Evolutionary conservation across 1,140 invertebrate species (phyloP), one percentile per base, ranked within the genome.

Genomic region (Aporrectodea caliginosa): DNA sequence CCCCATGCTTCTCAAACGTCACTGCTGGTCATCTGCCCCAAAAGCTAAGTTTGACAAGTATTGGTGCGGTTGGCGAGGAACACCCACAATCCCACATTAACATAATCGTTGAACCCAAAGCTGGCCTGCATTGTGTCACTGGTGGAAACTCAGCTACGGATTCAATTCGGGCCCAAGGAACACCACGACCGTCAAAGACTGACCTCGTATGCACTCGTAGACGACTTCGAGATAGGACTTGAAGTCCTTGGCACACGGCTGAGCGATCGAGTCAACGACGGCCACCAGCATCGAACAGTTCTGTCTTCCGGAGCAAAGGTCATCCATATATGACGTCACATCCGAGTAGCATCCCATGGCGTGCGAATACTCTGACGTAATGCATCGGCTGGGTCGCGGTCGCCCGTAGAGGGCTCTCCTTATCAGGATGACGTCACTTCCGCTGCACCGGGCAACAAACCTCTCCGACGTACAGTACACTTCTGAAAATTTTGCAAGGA

Each of bases 321-420:
- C 58, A 22, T 81, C 68, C 31, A 81, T n/a, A 76, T 78, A 73
- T 31, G 32, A 30, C 35, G 35, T 81, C 16, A 81, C 80, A 71
- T 81, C 80, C 30, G 76, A 69, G 16, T 81, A 69, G 35, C 80
- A 81, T 1, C 79, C 69, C 30, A 80, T 77, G 16, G 79, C 79
- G 70, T 81, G 72, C 14, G 32, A 31, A 32, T 78, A 78, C 30
- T 76, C 75, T 35, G 75, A 76, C 29, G 75, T 76, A 35, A 76
- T 76, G 75, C 75, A 76, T 32, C 75, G 2, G 1, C 80, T 75
- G 14, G 43, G 35, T 31, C 35, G 58, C 80, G 77, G 79, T 12
- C 80, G 75, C 30, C 80, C 80, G 72, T 78, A 81, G 30, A 81
- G 80, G 31, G 76, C 80, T 29, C 68, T 58, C 1, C 68, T 27